phyloP scores from a whole-genome alignment of 1,140 invertebrate species.

The Drosophila repletoides region DNA sequence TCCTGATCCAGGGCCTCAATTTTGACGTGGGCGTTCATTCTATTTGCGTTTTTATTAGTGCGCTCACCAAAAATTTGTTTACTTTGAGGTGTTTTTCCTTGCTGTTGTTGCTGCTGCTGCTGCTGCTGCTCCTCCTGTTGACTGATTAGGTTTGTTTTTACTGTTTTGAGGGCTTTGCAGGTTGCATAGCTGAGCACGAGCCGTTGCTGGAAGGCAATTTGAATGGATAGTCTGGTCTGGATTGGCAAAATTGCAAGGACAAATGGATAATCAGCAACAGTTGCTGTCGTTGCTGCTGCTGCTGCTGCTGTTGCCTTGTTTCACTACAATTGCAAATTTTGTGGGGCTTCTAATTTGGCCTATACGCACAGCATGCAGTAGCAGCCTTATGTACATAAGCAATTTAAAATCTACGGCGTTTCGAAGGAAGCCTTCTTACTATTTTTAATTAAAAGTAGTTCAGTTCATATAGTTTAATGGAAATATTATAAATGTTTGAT shows the following conservation, averaged over 20 bases:
- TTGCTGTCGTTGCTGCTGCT: conserved; percentile 25
- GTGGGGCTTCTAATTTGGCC: conserved; percentile 14
- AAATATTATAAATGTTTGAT: too few relatives aligned
- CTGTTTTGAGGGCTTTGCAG: neutral
- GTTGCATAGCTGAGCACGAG: neutral
- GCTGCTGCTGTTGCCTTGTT: neutral
- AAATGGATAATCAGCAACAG: conserved; percentile 41
- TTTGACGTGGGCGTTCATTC: neutral
- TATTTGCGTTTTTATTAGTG: conserved; percentile 46
- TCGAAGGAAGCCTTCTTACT: too few relatives aligned
- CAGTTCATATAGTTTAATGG: too few relatives aligned
- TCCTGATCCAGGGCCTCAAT: neutral
- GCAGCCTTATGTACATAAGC: too few relatives aligned
- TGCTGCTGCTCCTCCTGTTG: conserved; percentile 7
- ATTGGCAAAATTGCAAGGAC: conserved; percentile 22
- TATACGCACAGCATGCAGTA: neutral
- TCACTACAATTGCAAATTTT: conserved; percentile 20
- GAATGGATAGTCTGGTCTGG: conserved; percentile 6
- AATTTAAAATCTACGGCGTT: too few relatives aligned
- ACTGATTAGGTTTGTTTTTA: conserved; percentile 26
- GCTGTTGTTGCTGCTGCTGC: neutral
- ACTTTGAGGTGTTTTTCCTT: conserved; percentile 41
- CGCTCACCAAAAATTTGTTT: conserved; percentile 36
- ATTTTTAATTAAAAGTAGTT: too few relatives aligned
- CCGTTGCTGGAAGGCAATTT: conserved; percentile 24